These are phyloP conservation scores for Sialis lutaria DNA, from an alignment of 2,888 invertebrate genomes.

Conservation along the genomic window DNA sequence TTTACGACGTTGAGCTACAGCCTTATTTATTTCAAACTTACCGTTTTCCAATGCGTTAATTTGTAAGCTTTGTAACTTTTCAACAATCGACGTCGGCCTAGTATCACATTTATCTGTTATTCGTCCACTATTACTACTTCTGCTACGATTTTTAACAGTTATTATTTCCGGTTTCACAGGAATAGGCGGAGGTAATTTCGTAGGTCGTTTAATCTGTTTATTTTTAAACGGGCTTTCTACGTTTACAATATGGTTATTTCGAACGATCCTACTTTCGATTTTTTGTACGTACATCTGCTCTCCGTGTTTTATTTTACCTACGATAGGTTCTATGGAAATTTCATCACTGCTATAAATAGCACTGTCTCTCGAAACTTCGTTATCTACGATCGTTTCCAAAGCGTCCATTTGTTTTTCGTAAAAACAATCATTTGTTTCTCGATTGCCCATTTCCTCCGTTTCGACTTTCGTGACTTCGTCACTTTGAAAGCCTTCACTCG, in stretches of 20 bases:
- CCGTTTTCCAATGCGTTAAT: background rate
- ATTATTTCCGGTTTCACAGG: slow-evolving; percentile 37
- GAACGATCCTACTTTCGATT: background rate
- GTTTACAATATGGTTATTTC: background rate
- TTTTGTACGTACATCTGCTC: background rate
- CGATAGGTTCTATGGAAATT: slow-evolving; percentile 20
- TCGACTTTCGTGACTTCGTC: slow-evolving; percentile 11
- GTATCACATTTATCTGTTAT: slow-evolving; percentile 7
- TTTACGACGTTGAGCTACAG: slow-evolving; percentile 3
- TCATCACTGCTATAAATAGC: slow-evolving; percentile 69
- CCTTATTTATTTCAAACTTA: slow-evolving; percentile 1
- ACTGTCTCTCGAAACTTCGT: slow-evolving; percentile 59
- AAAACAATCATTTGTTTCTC: slow-evolving; percentile 43
- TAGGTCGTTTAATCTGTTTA: slow-evolving; percentile 18
- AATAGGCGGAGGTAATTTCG: slow-evolving; percentile 44
- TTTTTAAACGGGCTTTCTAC: slow-evolving; percentile 7
- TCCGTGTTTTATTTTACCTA: slow-evolving; percentile 1
- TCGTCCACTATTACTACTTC: background rate
- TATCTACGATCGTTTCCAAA: slow-evolving; percentile 48
- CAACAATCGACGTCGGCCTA: background rate
- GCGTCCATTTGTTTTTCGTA: slow-evolving; percentile 62
- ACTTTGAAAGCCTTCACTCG: slow-evolving; percentile 13
- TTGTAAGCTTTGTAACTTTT: background rate
- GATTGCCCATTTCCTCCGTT: slow-evolving; percentile 8
- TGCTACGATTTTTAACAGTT: slow-evolving; percentile 3